Conservation (phyloP, 2,888 invertebrate genomes). For the Serripes groenlandicus region DNA sequence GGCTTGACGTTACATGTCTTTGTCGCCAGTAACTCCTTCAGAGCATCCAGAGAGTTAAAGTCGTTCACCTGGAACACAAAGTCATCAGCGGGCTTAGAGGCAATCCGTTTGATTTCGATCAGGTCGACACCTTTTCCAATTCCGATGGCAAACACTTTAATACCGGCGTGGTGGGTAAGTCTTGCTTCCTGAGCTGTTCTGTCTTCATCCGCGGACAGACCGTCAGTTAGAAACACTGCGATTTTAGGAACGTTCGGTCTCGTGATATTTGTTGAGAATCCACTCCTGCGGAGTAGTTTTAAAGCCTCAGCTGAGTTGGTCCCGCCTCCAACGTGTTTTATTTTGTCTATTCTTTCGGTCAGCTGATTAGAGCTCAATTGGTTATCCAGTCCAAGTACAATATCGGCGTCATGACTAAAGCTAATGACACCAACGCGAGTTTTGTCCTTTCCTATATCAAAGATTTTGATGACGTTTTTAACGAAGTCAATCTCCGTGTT, state of each 20-base stretch:
- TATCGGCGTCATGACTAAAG: slow-evolving; percentile 67
- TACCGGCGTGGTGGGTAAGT: slow-evolving; percentile 71
- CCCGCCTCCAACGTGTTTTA: slow-evolving; percentile 67
- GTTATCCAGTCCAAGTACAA: slow-evolving; percentile 65
- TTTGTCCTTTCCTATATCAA: slow-evolving; percentile 69
- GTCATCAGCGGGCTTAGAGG: slow-evolving; percentile 72
- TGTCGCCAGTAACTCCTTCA: slow-evolving; percentile 76
- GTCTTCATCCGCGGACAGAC: slow-evolving; percentile 73
- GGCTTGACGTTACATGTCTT: slow-evolving; percentile 75
- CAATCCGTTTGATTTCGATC: slow-evolving; percentile 75
- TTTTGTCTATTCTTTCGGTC: slow-evolving; percentile 50
- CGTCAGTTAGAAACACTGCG: slow-evolving; percentile 81
- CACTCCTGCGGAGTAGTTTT: slow-evolving; percentile 62
- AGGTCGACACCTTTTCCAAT: slow-evolving; percentile 76
- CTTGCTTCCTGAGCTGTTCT: slow-evolving; percentile 73
- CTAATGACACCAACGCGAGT: slow-evolving; percentile 74
- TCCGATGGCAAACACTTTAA: slow-evolving; percentile 80
- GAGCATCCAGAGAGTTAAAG: slow-evolving; percentile 76
- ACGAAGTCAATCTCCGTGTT: slow-evolving; percentile 74
- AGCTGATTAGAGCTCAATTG: slow-evolving; percentile 55
- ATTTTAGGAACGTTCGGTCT: slow-evolving; percentile 74
- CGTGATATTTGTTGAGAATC: slow-evolving; percentile 61
- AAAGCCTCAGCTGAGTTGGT: slow-evolving; percentile 76
- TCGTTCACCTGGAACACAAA: slow-evolving; percentile 77
- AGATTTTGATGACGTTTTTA: slow-evolving; percentile 67